These are phyloP conservation scores for Anniella stebbinsi DNA, from an alignment of 2,797 vertebrate species.

Conservation along the genomic window DNA sequence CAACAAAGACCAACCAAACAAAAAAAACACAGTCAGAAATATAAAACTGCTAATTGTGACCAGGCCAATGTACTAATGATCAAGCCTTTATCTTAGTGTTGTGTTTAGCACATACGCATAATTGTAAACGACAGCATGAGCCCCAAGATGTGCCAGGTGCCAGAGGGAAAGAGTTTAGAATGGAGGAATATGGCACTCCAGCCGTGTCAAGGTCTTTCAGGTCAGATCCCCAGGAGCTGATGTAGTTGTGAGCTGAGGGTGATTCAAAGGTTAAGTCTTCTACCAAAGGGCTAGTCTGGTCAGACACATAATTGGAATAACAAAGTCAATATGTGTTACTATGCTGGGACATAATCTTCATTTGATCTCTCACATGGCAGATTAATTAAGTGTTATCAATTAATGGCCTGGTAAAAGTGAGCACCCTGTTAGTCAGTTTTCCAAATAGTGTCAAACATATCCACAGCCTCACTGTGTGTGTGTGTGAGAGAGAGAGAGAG, in stretches of 20 bases:
- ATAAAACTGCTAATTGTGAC: slow-evolving; percentile 60
- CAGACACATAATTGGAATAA: slow-evolving; percentile 81
- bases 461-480: slow-evolving; percentile 41
- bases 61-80: slow-evolving; percentile 51
- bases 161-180: slow-evolving; percentile 61
- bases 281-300: slow-evolving; percentile 78
- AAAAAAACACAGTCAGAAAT: not conserved
- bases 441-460: slow-evolving; percentile 66
- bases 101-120: slow-evolving; percentile 10
- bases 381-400: slow-evolving; percentile 90
- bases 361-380: slow-evolving; percentile 84
- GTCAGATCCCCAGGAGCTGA: slow-evolving; percentile 74
- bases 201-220: slow-evolving; percentile 73
- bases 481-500: not conserved
- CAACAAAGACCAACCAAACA: slow-evolving; percentile 24
- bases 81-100: not conserved
- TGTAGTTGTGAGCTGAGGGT: slow-evolving; percentile 74
- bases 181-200: slow-evolving; percentile 17
- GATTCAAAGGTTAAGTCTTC: slow-evolving; percentile 83
- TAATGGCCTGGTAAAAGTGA: slow-evolving; percentile 84
- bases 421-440: slow-evolving; percentile 77
- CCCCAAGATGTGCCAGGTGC: slow-evolving; percentile 45
- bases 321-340: slow-evolving; percentile 82
- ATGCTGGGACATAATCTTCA: slow-evolving; percentile 79
- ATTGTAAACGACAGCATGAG: slow-evolving; percentile 45